Evolutionary conservation across 2,113 vertebrate species (phyloP), one percentile per base, ranked within the genome.

Genomic region (Sapayoa aenigma): DNA sequence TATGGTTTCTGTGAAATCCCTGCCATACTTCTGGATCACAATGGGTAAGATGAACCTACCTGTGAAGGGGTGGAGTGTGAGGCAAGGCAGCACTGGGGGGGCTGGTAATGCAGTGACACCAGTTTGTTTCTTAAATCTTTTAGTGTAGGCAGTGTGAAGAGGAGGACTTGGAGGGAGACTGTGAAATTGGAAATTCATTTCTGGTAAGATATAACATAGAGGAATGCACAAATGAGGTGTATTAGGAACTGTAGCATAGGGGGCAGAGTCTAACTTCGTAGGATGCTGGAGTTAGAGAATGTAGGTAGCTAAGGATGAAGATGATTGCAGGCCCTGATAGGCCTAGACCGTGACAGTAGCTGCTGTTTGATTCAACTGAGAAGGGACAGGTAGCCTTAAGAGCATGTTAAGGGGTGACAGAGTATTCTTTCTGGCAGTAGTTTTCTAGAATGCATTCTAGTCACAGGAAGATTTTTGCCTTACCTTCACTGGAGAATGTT

Each of bases 231-330:
- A 81, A 63, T 55, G 50, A 90, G 55, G 39, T 28, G 46, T 65
- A 46, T 44, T 13, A 50, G 46, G 47, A 87, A 25, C n/a, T 59
- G 17, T 17, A 15, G 22, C 0, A 0, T 46, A 17, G 2, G 2
- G 18, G 7, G 5, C 17, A 33, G 31, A 47, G 28, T 33, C 47
- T 81, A 47, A 25, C n/a, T 19, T 56, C 0, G 0, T 50, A 27
- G 60, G 72, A 12, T 75, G 30, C 20, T 49, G 55, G 39, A 71
- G 50, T 20, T 47, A 19, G 27, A 79, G 60, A 41, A 56, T 23
- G 8, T 19, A 39, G 11, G 13, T 73, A 72, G 31, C 10, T 11
- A 4, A 39, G n/a, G 37, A 25, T n/a, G 52, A 33, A 13, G 80
- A 33, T 46, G 7, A 19, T 28, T 81, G n/a, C 33, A 81, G 65